These are phyloP conservation scores for Rhadinocentrus ornatus DNA, from an alignment of 2,797 vertebrate genomes.

Conservation along the genomic window DNA sequence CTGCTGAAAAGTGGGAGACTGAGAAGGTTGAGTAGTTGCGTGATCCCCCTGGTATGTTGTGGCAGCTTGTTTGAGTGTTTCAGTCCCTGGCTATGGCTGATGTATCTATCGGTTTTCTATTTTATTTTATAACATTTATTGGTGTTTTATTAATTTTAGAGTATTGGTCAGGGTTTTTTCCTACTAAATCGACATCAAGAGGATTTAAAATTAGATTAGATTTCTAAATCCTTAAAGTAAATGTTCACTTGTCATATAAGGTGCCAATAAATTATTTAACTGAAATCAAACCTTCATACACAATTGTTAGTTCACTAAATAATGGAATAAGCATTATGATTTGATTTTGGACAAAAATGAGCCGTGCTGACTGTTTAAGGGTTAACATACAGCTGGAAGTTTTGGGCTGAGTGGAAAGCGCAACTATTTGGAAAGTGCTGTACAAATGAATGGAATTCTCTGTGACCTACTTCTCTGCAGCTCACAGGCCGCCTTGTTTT, in stretches of 20 bases:
- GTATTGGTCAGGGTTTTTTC: neutral
- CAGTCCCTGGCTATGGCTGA: slow-evolving; percentile 25
- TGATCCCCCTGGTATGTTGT: slow-evolving; percentile 66
- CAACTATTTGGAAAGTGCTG: slow-evolving; percentile 79
- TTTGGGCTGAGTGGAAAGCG: slow-evolving; percentile 73
- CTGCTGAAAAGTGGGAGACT: slow-evolving; percentile 40
- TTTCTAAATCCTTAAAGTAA: neutral
- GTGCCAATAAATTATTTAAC: neutral
- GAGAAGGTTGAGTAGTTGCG: slow-evolving; percentile 54
- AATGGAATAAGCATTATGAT: neutral
- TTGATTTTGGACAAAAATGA: slow-evolving; percentile 2
- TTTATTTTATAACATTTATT: slow-evolving; percentile 13
- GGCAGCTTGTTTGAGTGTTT: slow-evolving; percentile 51
- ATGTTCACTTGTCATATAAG: neutral
- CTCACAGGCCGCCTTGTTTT: slow-evolving; percentile 80
- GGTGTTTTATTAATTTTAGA: slow-evolving; percentile 20
- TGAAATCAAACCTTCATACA: neutral
- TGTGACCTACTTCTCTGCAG: slow-evolving; percentile 79
- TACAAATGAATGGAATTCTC: slow-evolving; percentile 83
- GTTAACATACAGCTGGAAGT: slow-evolving; percentile 78
- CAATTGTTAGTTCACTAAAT: neutral
- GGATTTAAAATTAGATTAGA: no score
- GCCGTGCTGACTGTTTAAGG: slow-evolving; percentile 24
- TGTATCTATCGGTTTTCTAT: slow-evolving; percentile 22
- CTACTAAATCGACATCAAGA: neutral